Evolutionary conservation across 2,888 invertebrate species (phyloP), one percentile per base, ranked within the genome.

Genomic region (Ametastegia equiseti): DNA sequence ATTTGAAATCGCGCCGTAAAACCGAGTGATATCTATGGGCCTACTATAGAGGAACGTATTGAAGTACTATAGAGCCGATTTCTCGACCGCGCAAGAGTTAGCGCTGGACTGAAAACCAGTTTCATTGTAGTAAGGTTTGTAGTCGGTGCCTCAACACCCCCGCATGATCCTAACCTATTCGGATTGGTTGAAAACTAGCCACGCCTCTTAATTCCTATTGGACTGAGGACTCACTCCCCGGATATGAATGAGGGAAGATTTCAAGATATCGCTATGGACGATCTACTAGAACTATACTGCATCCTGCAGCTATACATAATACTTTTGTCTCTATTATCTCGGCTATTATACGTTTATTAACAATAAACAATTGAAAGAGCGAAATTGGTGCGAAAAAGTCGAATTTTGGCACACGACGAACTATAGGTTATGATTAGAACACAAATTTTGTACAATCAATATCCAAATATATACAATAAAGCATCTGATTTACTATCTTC

Each of bases 91-190:
- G 60, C 60, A 13, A n/a, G 33, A 78, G 77, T 60, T 42, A 15
- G 77, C 77, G 77, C 39, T 78, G 39, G 23, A 78, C 77, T 78
- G 77, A 78, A 78, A 78, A 60, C 47, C 50, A 39, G 11, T 42
- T 78, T 78, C 77, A 78, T 78, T 78, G 60, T 60, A 39, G 77
- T 78, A 60, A 47, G 33, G 7, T 23, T 42, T 11, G 57, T 60
- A 30, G 33, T 71, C 27, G 27, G n/a, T n/a, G 9, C 13, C 77
- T 23, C n/a, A 9, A 60, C 77, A 78, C 77, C 77, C 77, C 77
- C 60, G 77, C 77, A 78, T 5, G n/a, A 15, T 4, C 5, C 39
- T 33, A 4, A 13, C 15, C 15, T 19, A 0, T 60, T 39, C 4
- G 27, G 77, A 78, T 60, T 78, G 77, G 77, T 54, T 13, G 42